A percentile compares a stretch with the other conserved stretches of the same genome.
phyloP scores from a whole-genome alignment of 2,888 invertebrate species.

The Abrostola tripartita region DNA sequence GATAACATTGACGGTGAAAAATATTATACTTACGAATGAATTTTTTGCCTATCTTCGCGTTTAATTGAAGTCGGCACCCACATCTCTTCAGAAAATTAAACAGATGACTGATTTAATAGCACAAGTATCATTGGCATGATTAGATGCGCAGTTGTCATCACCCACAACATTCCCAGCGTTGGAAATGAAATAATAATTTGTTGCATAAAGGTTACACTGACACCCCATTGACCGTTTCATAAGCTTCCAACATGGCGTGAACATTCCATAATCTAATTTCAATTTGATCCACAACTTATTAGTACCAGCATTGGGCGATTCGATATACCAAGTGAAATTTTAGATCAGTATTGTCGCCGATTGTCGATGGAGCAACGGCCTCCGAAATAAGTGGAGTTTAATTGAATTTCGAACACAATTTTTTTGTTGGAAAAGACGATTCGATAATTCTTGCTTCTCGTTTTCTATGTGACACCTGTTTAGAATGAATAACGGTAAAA shows the following conservation, averaged over 20 bases:
- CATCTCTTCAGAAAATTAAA: constrained; percentile 56
- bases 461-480: constrained; percentile 65
- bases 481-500: constrained; percentile 65
- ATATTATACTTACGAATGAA: constrained; percentile 70
- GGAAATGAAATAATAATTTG: constrained; percentile 82
- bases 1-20: constrained; percentile 72
- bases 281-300: constrained; percentile 81
- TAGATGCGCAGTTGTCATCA: constrained; percentile 52
- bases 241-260: constrained; percentile 81
- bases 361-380: constrained; percentile 74
- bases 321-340: constrained; percentile 77
- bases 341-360: constrained; percentile 79
- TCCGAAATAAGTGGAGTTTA: constrained; percentile 77
- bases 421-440: constrained; percentile 66
- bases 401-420: constrained; percentile 82
- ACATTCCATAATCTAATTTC: constrained; percentile 85
- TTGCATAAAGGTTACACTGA: constrained; percentile 74
- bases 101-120: constrained; percentile 48
- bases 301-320: constrained; percentile 77
- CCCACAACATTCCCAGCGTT: constrained; percentile 71
- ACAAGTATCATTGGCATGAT: constrained; percentile 43
- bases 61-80: constrained; percentile 71
- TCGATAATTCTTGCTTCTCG: constrained; percentile 65
- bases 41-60: constrained; percentile 74
- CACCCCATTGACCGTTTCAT: constrained; percentile 85